phyloP scores from a whole-genome alignment of 2,113 vertebrate genomes.

The Strix aluco region DNA sequence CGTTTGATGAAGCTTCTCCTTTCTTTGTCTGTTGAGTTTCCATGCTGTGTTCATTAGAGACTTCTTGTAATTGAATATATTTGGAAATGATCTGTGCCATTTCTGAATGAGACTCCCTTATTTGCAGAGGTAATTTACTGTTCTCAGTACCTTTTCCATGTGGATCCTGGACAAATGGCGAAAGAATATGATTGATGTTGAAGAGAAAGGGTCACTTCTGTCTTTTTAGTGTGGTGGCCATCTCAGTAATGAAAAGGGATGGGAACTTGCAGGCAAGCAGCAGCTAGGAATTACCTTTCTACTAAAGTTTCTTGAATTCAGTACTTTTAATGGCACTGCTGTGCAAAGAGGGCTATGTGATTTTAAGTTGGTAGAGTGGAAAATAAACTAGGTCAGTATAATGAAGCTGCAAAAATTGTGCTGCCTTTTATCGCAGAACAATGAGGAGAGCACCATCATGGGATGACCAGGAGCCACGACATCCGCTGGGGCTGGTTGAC shows the following conservation, averaged over 20 bases:
- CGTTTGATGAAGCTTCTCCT: constrained; percentile 30
- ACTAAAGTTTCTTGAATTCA: constrained; percentile 9
- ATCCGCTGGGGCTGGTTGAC: neutral
- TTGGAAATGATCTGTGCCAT: neutral
- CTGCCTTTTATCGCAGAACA: neutral
- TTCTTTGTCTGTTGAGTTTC: constrained; percentile 27
- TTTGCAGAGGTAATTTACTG: constrained; percentile 46
- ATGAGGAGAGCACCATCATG: neutral
- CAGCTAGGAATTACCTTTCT: constrained; percentile 28
- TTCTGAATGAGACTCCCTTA: neutral
- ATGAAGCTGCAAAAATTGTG: constrained; percentile 26
- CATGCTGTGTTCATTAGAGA: constrained; percentile 32
- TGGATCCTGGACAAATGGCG: neutral
- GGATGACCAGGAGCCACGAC: neutral
- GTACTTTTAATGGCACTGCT: constrained; percentile 41
- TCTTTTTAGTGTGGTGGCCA: neutral
- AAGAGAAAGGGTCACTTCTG: constrained; percentile 19
- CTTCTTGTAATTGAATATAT: constrained; percentile 22
- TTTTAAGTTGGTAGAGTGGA: constrained; percentile 12
- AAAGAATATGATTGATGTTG: constrained; percentile 12
- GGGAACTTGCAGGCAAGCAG: constrained; percentile 29
- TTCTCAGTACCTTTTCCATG: constrained; percentile 5
- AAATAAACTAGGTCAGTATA: constrained; percentile 63
- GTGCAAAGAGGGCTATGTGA: neutral
- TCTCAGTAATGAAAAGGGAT: constrained; percentile 48